Evolutionary conservation across 1,140 invertebrate genomes (phyloP).

Genomic region (Oncopeltus fasciatus): DNA sequence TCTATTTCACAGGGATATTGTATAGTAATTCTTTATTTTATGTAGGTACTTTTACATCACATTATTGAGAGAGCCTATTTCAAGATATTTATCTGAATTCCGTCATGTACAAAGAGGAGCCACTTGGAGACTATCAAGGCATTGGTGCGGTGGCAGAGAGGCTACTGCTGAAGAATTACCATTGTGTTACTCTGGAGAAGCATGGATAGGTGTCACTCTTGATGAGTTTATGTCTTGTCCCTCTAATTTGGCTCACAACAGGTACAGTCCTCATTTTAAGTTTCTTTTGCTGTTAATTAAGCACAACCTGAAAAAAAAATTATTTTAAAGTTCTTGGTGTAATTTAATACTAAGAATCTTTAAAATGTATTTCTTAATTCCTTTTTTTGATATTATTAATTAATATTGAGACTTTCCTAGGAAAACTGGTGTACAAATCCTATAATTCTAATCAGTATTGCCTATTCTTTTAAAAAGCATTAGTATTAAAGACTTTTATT

Average conservation of each 20-base stretch:
- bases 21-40: not conserved
- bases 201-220: constrained; percentile 50
- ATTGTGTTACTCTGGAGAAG: constrained; percentile 55
- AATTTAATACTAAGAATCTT: no score
- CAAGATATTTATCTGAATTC: constrained; percentile 83
- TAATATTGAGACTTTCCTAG: no score
- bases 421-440: no score
- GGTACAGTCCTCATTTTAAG: constrained; percentile 20
- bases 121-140: constrained; percentile 78
- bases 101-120: constrained; percentile 91
- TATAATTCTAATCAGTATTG: no score
- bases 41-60: constrained; percentile 89
- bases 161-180: constrained; percentile 63
- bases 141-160: constrained; percentile 71
- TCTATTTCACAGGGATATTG: not conserved
- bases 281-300: no score
- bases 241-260: constrained; percentile 84
- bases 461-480: no score
- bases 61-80: constrained; percentile 78
- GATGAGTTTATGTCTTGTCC: constrained; percentile 80
- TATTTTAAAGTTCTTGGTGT: no score
- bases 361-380: no score
- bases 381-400: no score
- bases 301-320: no score
- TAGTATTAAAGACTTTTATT: no score